Evolutionary conservation across 2,888 invertebrate genomes (phyloP).

Genomic region (Orthosia gracilis): DNA sequence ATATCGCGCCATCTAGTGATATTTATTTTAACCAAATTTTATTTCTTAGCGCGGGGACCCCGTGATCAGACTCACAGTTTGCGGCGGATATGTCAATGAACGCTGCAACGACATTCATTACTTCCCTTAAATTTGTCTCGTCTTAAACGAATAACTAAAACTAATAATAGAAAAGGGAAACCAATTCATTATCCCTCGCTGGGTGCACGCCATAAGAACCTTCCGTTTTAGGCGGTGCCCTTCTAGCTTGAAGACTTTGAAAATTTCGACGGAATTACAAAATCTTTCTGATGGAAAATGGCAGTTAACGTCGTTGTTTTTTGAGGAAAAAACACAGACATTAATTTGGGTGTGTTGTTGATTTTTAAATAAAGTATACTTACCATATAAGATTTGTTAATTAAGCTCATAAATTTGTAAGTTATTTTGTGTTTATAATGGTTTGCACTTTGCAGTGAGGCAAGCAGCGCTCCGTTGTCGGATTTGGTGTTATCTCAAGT

Average conservation of each 20-base stretch:
- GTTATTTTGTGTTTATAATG: constrained; percentile 10
- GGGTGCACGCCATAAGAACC: constrained; percentile 54
- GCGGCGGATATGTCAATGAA: constrained; percentile 61
- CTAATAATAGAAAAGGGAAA: constrained; percentile 73
- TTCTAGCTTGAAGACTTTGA: constrained; percentile 33
- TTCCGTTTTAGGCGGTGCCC: constrained; percentile 42
- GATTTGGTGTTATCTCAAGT: constrained; percentile 41
- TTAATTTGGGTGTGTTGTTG: not conserved
- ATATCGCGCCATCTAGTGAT: too few species aligned
- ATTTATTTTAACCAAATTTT: too few species aligned
- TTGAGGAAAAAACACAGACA: constrained; percentile 7
- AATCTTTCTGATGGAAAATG: constrained; percentile 26
- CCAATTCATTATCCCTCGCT: constrained; percentile 72
- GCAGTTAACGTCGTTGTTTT: constrained; percentile 10
- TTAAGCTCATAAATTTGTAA: constrained; percentile 13
- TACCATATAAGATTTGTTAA: constrained; percentile 4
- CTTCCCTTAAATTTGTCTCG: constrained; percentile 60
- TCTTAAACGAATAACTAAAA: constrained; percentile 64
- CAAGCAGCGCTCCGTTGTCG: constrained; percentile 16
- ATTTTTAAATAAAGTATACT: not conserved
- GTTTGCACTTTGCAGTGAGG: constrained; percentile 5
- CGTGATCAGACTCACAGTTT: constrained; percentile 34
- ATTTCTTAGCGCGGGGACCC: too few species aligned
- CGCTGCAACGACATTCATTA: constrained; percentile 57
- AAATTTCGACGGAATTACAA: constrained; percentile 42